phyloP scores from a whole-genome alignment of 2,888 invertebrate species.

The Andrena haemorrhoa region DNA sequence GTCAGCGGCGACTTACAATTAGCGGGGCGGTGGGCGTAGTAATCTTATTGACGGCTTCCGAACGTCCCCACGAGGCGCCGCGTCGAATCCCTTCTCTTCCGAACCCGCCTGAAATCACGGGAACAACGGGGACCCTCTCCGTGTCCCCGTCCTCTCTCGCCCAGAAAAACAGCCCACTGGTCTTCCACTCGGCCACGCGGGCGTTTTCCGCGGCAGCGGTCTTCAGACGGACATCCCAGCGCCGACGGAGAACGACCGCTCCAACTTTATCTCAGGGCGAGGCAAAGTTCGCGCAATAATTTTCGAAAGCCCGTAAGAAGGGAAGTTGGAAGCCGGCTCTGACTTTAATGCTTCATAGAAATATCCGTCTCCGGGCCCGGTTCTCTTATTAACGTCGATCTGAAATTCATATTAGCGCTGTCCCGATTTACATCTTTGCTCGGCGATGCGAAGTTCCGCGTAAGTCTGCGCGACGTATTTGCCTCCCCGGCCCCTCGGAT shows the following conservation, averaged over 20 bases:
- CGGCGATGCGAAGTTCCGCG: slow-evolving; percentile 41
- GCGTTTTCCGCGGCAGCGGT: background rate
- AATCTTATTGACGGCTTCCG: too few species aligned
- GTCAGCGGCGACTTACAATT: too few species aligned
- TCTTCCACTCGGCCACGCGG: background rate
- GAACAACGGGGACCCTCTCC: too few species aligned
- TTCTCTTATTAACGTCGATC: slow-evolving; percentile 61
- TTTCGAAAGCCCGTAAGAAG: slow-evolving; percentile 21
- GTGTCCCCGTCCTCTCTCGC: background rate
- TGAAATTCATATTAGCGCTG: slow-evolving; percentile 58
- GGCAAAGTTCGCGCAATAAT: slow-evolving; percentile 41
- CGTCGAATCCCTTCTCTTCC: too few species aligned
- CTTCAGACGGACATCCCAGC: background rate
- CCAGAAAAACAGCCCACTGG: background rate
- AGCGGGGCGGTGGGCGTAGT: too few species aligned
- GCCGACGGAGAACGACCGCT: background rate
- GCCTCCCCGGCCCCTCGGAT: background rate
- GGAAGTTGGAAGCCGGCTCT: slow-evolving; percentile 19
- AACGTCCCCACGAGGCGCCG: too few species aligned
- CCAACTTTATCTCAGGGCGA: slow-evolving; percentile 29
- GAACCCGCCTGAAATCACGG: too few species aligned
- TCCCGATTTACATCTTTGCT: slow-evolving; percentile 53
- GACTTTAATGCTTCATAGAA: slow-evolving; percentile 48
- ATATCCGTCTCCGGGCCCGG: slow-evolving; percentile 41
- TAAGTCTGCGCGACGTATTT: slow-evolving; percentile 50